Conservation (phyloP, 2,113 vertebrate genomes). For the Melanostigma gelatinosum region DNA sequence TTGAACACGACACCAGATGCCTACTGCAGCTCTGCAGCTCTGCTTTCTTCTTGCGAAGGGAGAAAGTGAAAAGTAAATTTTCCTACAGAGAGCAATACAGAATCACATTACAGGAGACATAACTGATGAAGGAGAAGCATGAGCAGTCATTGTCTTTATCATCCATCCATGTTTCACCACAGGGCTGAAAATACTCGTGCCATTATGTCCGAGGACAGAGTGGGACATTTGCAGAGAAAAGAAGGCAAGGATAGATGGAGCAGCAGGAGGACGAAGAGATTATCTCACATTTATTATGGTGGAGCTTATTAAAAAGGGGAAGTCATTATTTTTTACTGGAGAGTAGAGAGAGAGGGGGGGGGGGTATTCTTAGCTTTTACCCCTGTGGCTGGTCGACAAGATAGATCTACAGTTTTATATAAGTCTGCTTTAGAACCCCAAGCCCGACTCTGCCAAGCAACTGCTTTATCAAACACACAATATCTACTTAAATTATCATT, state of each 20-base stretch:
- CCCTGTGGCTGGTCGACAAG: conserved; percentile 35
- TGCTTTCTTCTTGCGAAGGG: conserved; percentile 3
- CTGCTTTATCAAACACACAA: conserved; percentile 22
- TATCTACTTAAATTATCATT: conserved; percentile 1
- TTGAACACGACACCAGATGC: conserved; percentile 28
- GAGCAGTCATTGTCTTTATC: conserved; percentile 57
- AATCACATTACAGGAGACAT: conserved; percentile 49
- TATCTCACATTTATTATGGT: conserved; percentile 72
- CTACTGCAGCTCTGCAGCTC: conserved; percentile 8
- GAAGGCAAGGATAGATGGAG: conserved; percentile 50
- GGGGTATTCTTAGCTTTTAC: conserved; percentile 67
- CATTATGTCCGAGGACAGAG: conserved; percentile 57
- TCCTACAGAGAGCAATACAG: conserved; percentile 41
- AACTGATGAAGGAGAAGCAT: conserved; percentile 54
- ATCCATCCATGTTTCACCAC: conserved; percentile 61
- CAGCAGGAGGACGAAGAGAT: conserved; percentile 50
- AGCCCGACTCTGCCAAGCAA: conserved; percentile 1
- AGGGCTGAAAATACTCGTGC: conserved; percentile 69
- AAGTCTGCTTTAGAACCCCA: conserved; percentile 31
- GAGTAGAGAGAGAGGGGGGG: conserved; percentile 13
- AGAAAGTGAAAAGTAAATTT: conserved; percentile 39
- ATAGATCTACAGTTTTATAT: conserved; percentile 42
- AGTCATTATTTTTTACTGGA: conserved; percentile 73
- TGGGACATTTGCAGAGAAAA: conserved; percentile 33
- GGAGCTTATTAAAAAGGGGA: conserved; percentile 68